These are phyloP conservation scores for Coelopa pilipes DNA, from an alignment of 2,888 invertebrate species.

Conservation along the genomic window DNA sequence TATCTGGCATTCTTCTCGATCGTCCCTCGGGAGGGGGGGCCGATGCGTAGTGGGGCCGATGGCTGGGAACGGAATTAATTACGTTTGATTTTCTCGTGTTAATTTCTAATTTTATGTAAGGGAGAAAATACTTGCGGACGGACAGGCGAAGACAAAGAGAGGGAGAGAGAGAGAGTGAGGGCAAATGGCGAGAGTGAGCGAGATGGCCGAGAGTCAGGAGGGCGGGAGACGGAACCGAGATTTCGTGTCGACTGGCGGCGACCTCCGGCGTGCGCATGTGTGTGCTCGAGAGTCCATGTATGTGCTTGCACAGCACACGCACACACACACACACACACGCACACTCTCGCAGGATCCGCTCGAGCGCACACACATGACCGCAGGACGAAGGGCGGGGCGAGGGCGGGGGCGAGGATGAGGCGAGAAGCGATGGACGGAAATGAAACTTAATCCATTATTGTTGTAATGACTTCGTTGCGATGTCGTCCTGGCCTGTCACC, in stretches of 20 bases:
- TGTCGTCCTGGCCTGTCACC: conserved; percentile 11
- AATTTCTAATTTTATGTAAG: conserved; percentile 35
- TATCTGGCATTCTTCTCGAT: too few relatives aligned
- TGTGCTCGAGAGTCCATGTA: not conserved
- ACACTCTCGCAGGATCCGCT: not conserved
- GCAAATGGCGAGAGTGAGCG: too few relatives aligned
- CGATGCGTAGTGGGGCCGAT: too few relatives aligned
- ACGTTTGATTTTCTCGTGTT: conserved; percentile 26
- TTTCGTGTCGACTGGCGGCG: conserved; percentile 11
- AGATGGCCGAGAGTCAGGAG: too few relatives aligned
- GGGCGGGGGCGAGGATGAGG: too few relatives aligned
- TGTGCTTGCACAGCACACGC: not conserved
- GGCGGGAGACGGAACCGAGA: not conserved
- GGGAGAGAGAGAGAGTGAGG: too few relatives aligned
- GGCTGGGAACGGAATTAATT: not conserved
- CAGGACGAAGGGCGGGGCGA: too few relatives aligned
- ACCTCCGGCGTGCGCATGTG: not conserved
- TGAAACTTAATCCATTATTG: conserved; percentile 53
- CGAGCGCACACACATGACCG: too few relatives aligned
- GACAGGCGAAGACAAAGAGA: not conserved
- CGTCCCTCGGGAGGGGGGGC: too few relatives aligned
- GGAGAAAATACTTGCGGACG: conserved; percentile 7
- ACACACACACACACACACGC: not conserved
- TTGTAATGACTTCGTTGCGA: conserved; percentile 39
- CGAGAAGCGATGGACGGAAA: conserved; percentile 12